Percentiles rank a stretch among this genome's conserved stretches.
These are phyloP conservation scores for Enchytraeus crypticus DNA, from an alignment of 2,888 invertebrate species.

Conservation along the genomic window DNA sequence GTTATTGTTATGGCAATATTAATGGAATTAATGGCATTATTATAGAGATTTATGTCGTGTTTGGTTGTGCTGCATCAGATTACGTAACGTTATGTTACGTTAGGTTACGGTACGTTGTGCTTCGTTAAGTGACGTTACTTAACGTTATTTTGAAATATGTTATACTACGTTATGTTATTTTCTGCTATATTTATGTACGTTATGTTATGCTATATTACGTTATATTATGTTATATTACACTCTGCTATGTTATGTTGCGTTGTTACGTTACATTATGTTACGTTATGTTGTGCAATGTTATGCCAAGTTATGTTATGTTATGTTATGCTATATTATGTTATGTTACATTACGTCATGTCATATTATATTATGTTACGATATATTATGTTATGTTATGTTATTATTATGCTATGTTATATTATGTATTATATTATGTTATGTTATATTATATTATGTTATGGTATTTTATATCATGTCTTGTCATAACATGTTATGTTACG, in stretches of 20 bases:
- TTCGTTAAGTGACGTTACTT: not conserved
- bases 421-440: not conserved
- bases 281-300: not conserved
- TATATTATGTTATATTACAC: constrained; percentile 2
- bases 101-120: not conserved
- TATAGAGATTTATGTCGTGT: too few species aligned
- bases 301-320: not conserved
- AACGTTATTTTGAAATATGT: not conserved
- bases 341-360: not conserved
- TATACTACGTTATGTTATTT: not conserved
- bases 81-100: constrained; percentile 3
- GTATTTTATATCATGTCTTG: not conserved
- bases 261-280: constrained; percentile 4
- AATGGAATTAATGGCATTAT: too few species aligned
- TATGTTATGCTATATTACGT: not conserved
- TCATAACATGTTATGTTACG: not conserved
- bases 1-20: too few species aligned
- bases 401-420: too few species aligned
- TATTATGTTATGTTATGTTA: not conserved
- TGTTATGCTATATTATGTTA: not conserved
- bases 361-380: not conserved
- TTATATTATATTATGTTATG: not conserved
- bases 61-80: too few species aligned
- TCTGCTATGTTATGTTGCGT: not conserved
- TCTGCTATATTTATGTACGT: not conserved